phyloP scores from a whole-genome alignment of 2,888 invertebrate species.

The Trichogramma dendrolimi region DNA sequence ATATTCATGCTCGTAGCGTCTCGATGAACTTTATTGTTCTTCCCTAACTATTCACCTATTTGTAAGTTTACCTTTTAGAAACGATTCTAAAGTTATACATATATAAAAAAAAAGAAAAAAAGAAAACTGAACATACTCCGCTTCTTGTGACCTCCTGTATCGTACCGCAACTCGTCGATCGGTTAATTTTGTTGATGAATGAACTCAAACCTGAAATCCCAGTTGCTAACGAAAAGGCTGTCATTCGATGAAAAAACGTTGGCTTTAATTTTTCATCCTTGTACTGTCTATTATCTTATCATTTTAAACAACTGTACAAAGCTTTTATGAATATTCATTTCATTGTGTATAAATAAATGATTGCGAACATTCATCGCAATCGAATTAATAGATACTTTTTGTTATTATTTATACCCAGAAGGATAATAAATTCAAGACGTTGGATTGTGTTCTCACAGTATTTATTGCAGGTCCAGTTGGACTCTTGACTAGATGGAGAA shows the following conservation, averaged over 20 bases:
- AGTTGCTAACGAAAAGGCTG: no score
- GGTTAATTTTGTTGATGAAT: no score
- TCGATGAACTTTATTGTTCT: conserved; percentile 24
- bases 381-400: conserved; percentile 10
- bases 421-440: not conserved
- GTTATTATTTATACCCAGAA: not conserved
- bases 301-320: conserved; percentile 28
- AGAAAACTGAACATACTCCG: no score
- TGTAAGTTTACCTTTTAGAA: conserved; percentile 21
- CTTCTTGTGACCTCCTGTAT: no score
- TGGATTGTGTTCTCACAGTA: conserved; percentile 23
- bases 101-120: no score
- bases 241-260: no score
- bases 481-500: conserved; percentile 47
- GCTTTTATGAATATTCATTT: conserved; percentile 22
- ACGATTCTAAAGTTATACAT: conserved; percentile 12
- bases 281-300: conserved; percentile 15
- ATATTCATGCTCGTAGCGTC: conserved; percentile 14
- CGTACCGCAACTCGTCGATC: no score
- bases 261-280: conserved; percentile 15
- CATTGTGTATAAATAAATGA: conserved; percentile 29
- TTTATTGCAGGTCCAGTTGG: conserved; percentile 43
- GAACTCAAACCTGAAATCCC: no score
- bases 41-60: conserved; percentile 19
- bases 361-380: conserved; percentile 27